Evolutionary conservation across 2,888 invertebrate genomes (phyloP), one percentile per base, ranked within the genome.

Genomic region (Drosophila anomalata): DNA sequence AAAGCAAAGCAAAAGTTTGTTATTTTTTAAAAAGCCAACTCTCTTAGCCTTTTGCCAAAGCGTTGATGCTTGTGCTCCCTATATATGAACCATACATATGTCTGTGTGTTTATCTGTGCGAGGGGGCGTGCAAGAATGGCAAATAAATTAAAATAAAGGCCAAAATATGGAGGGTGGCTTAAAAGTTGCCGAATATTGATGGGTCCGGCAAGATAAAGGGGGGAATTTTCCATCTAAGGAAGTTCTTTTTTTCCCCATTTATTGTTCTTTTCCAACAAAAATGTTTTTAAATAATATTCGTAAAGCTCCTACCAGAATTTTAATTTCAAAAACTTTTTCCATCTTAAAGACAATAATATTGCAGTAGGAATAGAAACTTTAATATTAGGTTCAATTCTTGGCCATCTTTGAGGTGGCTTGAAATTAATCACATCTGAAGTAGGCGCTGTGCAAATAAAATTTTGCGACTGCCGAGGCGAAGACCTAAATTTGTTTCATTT

Each of bases 91-190:
- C 29, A 8, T 29, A 29, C 29, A 4, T 58, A 7, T 46, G 4
- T 48, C 17, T 54, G 47, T 42, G 26, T 65, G 41, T 39, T 41
- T 72, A 48, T 73, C 54, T 73, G 61, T 31, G 65, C 48, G 39
- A 46, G 73, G 54, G 46, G 53, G 56, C 53, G 39, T 46, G 53
- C 22, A 51, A 67, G 69, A 63, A 70, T 56, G 57, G 71, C 77
- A 87, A 84, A 84, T 84, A 84, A 84, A 84, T 84, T 84, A 79
- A 84, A 84, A 84, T 81, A 79, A 79, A 78, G 75, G 53, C 66
- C 68, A 69, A 67, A 51, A 55, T 55, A 52, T 56, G 53, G 73
- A 77, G 81, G 81, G 54, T 62, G 53, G 73, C 68, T 51, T 54
- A 57, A 73, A 76, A 68, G 62, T 77, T 65, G 11, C 42, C 41